Evolutionary conservation across 1,140 invertebrate genomes (phyloP).

Genomic region (Thaumetopoea pityocampa): DNA sequence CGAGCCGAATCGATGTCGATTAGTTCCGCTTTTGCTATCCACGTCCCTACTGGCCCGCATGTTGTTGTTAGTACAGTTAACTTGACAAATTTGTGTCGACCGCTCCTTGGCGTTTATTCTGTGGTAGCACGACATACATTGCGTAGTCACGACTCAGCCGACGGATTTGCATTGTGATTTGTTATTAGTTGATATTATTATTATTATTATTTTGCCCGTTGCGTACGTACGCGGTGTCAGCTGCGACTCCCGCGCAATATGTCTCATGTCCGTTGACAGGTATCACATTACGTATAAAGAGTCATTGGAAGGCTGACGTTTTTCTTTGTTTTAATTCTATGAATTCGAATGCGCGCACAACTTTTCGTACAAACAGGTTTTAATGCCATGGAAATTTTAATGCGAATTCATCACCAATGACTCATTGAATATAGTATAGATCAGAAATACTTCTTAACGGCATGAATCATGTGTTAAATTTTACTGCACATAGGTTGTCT

Average conservation of each 20-base stretch:
- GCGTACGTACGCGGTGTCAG: conserved; percentile 26
- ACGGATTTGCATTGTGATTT: too few species aligned
- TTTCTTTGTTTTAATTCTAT: conserved; percentile 12
- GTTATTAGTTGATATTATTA: conserved; percentile 3
- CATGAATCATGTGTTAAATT: too few species aligned
- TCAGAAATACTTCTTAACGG: too few species aligned
- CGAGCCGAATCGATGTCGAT: conserved; percentile 31
- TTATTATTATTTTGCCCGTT: conserved; percentile 25
- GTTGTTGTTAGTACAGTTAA: conserved; percentile 48
- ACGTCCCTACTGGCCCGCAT: conserved; percentile 33
- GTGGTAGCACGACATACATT: too few species aligned
- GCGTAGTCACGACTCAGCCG: too few species aligned
- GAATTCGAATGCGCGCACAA: too few species aligned
- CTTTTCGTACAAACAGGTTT: too few species aligned
- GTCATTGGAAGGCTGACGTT: conserved; percentile 1
- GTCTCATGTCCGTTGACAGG: conserved; percentile 1
- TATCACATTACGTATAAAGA: conserved; percentile 5
- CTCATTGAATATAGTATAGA: too few species aligned
- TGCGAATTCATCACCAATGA: too few species aligned
- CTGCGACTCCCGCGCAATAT: conserved; percentile 25
- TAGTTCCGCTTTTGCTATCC: conserved; percentile 7
- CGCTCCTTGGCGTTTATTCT: too few species aligned
- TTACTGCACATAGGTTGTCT: too few species aligned
- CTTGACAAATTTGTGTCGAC: conserved; percentile 25
- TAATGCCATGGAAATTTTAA: too few species aligned